A percentile compares a stretch with the other conserved stretches of the same genome.
Conservation (phyloP, 2,797 vertebrate genomes). For the Cheirogaleus major region DNA sequence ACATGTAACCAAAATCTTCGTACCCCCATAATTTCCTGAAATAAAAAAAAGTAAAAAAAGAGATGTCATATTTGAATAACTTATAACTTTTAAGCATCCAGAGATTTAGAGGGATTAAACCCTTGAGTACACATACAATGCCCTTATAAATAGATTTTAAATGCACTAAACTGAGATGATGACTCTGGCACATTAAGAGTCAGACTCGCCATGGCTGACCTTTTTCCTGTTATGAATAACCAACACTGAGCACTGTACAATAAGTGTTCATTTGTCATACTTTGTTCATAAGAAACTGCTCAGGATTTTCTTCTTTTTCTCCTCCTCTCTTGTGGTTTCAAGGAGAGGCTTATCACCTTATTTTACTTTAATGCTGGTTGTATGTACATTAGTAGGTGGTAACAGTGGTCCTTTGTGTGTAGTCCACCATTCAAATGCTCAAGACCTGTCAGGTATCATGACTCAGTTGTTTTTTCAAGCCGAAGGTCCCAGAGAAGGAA, state of each 20-base stretch:
- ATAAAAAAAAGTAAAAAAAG: no score
- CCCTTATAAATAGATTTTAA: conserved; percentile 29
- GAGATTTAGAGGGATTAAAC: background rate
- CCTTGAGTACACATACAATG: background rate
- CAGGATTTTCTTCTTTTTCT: background rate
- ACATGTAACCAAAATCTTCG: no score
- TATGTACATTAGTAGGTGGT: background rate
- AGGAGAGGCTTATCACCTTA: background rate
- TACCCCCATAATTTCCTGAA: no score
- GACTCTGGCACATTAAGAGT: background rate
- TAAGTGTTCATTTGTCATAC: background rate
- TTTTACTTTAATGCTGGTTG: background rate
- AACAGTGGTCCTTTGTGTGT: background rate
- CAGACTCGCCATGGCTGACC: background rate
- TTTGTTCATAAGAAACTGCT: background rate
- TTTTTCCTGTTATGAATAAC: background rate
- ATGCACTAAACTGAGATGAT: background rate
- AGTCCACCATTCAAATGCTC: background rate
- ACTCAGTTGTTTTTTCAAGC: background rate
- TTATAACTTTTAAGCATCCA: background rate
- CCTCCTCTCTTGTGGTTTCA: background rate
- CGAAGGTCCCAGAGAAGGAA: background rate
- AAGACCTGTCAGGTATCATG: background rate
- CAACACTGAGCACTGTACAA: background rate
- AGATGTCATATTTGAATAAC: background rate